Conservation (phyloP, 2,113 vertebrate genomes). For the Oncorhynchus clarkii region DNA sequence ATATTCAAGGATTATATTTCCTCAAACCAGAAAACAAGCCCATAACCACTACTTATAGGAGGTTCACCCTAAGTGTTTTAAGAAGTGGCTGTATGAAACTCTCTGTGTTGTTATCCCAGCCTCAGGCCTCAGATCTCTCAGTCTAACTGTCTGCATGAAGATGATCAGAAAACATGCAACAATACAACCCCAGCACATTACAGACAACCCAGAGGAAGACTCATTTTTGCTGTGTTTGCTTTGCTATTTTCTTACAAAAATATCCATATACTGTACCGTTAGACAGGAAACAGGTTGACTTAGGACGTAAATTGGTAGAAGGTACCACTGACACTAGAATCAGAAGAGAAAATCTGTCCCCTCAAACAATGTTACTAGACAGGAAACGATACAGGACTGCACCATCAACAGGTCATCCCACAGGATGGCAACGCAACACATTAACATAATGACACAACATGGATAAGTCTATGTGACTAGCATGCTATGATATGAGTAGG, state of each 20-base stretch:
- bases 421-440: constrained; percentile 9
- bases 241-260: constrained; percentile 25
- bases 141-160: constrained; percentile 50
- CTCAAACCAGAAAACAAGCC: constrained; percentile 9
- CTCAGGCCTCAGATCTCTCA: constrained; percentile 24
- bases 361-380: neutral
- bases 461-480: constrained; percentile 11
- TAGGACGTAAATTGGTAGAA: no score
- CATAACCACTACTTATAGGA: neutral
- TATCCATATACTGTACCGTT: constrained; percentile 23
- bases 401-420: constrained; percentile 28
- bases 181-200: constrained; percentile 33
- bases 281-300: neutral
- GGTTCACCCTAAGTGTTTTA: neutral
- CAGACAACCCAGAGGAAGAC: constrained; percentile 9
- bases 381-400: neutral
- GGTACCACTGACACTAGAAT: neutral
- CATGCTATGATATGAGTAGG: constrained; percentile 3
- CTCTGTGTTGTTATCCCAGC: neutral
- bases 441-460: constrained; percentile 14
- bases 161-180: constrained; percentile 26
- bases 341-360: neutral
- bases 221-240: constrained; percentile 25
- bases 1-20: constrained; percentile 14
- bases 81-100: neutral